These are phyloP conservation scores for Nemotelus pantherinus DNA, from an alignment of 2,888 invertebrate genomes.

Conservation along the genomic window DNA sequence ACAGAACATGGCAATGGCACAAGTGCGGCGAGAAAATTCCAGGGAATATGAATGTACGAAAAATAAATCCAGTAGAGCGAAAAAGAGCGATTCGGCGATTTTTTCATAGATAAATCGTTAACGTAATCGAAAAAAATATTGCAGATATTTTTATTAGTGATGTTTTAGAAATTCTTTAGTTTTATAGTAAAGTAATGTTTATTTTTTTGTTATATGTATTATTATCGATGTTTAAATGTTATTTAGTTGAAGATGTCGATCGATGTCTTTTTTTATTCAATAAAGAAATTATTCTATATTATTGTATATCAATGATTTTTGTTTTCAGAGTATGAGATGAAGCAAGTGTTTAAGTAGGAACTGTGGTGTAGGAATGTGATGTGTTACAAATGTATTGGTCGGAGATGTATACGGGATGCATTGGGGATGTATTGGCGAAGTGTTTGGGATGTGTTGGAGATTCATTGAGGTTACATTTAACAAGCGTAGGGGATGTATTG, in stretches of 20 bases:
- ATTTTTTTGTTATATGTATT: conserved; percentile 24
- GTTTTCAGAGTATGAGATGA: neutral
- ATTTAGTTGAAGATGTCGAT: conserved; percentile 12
- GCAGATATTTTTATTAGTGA: conserved; percentile 19
- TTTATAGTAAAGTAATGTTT: neutral
- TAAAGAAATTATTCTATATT: conserved; percentile 1
- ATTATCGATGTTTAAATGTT: conserved; percentile 29
- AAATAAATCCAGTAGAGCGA: neutral
- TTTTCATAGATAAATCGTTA: neutral
- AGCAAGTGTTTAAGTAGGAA: neutral
- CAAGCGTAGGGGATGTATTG: too few species aligned
- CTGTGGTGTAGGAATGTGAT: neutral
- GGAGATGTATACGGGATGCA: too few species aligned
- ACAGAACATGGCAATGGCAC: neutral
- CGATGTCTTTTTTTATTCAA: conserved; percentile 7
- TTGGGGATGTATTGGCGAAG: too few species aligned
- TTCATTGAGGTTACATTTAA: too few species aligned
- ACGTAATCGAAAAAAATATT: neutral
- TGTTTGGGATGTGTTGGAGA: too few species aligned
- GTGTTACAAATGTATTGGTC: too few species aligned
- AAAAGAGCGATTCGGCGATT: neutral
- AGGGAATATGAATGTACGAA: conserved; percentile 22
- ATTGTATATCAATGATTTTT: neutral
- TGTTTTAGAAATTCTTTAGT: neutral
- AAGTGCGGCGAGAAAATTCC: conserved; percentile 23